Base-by-base conservation (phyloP, 64 coral and sea anemone genomes). In the Hydrozoanthus tunicans region DNA sequence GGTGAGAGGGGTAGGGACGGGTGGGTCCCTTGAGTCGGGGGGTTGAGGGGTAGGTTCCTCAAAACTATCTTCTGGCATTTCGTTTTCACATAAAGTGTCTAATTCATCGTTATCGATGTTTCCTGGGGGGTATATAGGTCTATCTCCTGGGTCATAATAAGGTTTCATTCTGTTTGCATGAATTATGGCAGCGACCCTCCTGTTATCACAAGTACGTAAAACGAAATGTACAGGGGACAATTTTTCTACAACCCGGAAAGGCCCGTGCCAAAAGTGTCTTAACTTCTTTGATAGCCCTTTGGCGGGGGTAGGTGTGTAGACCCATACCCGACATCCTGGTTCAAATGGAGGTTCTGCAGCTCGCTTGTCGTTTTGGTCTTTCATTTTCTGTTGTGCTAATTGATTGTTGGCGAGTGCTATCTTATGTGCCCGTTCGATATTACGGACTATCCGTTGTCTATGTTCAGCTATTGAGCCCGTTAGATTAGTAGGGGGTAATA, bases 351-450 rank as follows among this genome's bases (percentile, higher is more conserved):
- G 79, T 63, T 81, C 58, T 15, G 7, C 59, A 9, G 59, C 79
- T 13, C 43, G 24, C 6, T 64, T n/a, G 9, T 81, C 79, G 14
- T 81, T 58, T 32, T 11, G 61, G 12, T 60, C 58, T 14, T 81
- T 81, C 79, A 81, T 81, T 63, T 60, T 81, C 58, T 81, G 79
- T 64, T 81, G 79, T 12, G 79, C 79, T 62, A 81, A 51, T 8
- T 58, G 79, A 25, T 81, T 81, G 43, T 81, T 81, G 3, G 58
- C 58, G 0, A 81, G 59, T 0, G 79, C 79, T 1, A 81, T 81
- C 13, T 81, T 81, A 6, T 81, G 79, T 9, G 79, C 79, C 5
- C 79, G 58, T 81, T 81, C 79, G 0, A 81, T 81, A n/a, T 81
- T 81, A 13, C 12, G 13, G 5, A 77, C 60, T 62, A 62, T 62